Base-by-base conservation (phyloP, 2,888 invertebrate genomes). In the Drosophila rubida region DNA sequence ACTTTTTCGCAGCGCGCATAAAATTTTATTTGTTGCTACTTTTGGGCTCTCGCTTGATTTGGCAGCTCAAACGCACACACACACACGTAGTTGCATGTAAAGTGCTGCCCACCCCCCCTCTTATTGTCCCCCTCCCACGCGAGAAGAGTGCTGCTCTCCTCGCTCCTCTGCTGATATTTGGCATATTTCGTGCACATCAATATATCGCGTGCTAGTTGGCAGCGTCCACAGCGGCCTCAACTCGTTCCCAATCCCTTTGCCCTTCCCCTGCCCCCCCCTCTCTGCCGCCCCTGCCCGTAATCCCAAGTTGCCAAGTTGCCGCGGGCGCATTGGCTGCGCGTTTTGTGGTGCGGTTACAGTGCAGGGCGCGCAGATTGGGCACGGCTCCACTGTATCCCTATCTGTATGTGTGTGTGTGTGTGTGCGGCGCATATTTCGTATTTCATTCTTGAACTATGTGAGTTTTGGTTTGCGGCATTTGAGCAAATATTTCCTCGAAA, bases 1-100 rank as follows among this genome's bases (percentile, higher is more conserved):
- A 84, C 66, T 83, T 86, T 78, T 84, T 75, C 64, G 80, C 78
- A 64, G 59, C 78, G 82, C 71, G 84, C 81, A 85, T 84, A 85
- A 86, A 86, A 87, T 84, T 80, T 85, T 85, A 85, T 85, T 87
- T 87, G 84, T 87, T 85, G 84, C 84, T 85, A 84, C 87, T 85
- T 84, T 85, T 80, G 84, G 81, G 84, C 81, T 84, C 81, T 80
- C 81, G 81, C 84, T 85, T 85, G 84, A 85, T 85, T 85, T 85
- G 87, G 81, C 84, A 86, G 60, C 77, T 58, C 32, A 30, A 58
- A 55, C 46, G 59, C 62, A 50, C 37, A 53, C 46, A 59, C 42
- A 58, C 35, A 57, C 11, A 51, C 22, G 37, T 14, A 55, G 27
- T 22, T 14, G 25, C 5, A 75, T 75, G 75, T 82, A 77, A 77